A percentile compares a stretch with the other conserved stretches of the same genome.
Conservation (phyloP, 2,797 vertebrate genomes). For the Ctenochaetus hawaiiensis region DNA sequence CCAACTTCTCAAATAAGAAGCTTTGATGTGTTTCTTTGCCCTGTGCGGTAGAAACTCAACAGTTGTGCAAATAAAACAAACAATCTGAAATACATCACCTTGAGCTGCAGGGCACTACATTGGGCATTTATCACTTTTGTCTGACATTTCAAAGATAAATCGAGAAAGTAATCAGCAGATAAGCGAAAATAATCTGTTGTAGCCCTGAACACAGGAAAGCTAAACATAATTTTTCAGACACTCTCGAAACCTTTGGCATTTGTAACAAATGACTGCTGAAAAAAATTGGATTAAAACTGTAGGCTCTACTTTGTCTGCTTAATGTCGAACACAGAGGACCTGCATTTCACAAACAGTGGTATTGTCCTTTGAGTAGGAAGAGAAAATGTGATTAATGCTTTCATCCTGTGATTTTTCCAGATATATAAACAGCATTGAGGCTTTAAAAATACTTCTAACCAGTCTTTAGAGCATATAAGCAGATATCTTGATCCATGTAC, state of each 20-base stretch:
- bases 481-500: constrained; percentile 6
- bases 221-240: constrained; percentile 3
- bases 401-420: constrained; percentile 34
- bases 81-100: background rate
- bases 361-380: constrained; percentile 13
- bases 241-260: background rate
- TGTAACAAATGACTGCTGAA: background rate
- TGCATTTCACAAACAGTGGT: constrained; percentile 39
- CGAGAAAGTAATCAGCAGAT: constrained; percentile 3
- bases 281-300: constrained; percentile 18
- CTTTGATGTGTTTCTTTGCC: constrained; percentile 3
- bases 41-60: background rate
- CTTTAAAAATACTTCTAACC: constrained; percentile 41
- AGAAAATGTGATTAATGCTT: constrained; percentile 50
- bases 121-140: background rate
- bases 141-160: background rate
- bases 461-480: constrained; percentile 42
- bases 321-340: constrained; percentile 17
- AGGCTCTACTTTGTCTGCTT: background rate
- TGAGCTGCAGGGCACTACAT: background rate
- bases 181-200: background rate
- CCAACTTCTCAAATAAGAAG: background rate
- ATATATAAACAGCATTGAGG: constrained; percentile 46
- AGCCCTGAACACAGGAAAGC: constrained; percentile 2
- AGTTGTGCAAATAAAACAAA: background rate